Evolutionary conservation across 1,140 invertebrate species (phyloP).

Genomic region (Onthophagus taurus): DNA sequence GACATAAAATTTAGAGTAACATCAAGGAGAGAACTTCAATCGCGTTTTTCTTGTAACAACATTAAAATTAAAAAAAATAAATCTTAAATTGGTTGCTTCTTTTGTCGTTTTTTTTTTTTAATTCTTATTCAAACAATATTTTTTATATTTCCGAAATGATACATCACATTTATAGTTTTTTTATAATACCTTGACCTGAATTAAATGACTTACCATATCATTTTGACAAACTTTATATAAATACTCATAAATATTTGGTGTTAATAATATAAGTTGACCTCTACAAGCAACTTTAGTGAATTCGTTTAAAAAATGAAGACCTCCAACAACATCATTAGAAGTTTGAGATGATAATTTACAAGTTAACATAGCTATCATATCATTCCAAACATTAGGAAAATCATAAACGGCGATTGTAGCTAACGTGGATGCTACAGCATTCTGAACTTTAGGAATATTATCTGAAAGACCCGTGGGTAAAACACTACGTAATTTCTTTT

Average conservation of each 20-base stretch:
- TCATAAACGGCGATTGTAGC: slow-evolving; percentile 11
- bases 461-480: slow-evolving; percentile 9
- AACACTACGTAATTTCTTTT: slow-evolving; percentile 10
- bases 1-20: too few species aligned
- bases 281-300: slow-evolving; percentile 1
- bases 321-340: slow-evolving; percentile 10
- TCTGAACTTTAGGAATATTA: slow-evolving; percentile 6
- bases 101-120: too few species aligned
- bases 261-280: slow-evolving; percentile 1
- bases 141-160: too few species aligned
- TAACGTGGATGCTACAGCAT: slow-evolving; percentile 2
- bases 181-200: too few species aligned
- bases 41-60: too few species aligned
- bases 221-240: slow-evolving; percentile 10
- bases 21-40: too few species aligned
- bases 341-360: slow-evolving; percentile 5
- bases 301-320: slow-evolving; percentile 12
- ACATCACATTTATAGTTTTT: too few species aligned
- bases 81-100: too few species aligned
- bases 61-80: too few species aligned
- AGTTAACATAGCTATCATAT: neutral
- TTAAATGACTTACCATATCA: slow-evolving; percentile 3
- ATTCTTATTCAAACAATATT: too few species aligned
- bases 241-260: slow-evolving; percentile 2
- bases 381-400: slow-evolving; percentile 8